phyloP scores from a whole-genome alignment of 1,140 invertebrate species.

The Brachionus manjavacas region DNA sequence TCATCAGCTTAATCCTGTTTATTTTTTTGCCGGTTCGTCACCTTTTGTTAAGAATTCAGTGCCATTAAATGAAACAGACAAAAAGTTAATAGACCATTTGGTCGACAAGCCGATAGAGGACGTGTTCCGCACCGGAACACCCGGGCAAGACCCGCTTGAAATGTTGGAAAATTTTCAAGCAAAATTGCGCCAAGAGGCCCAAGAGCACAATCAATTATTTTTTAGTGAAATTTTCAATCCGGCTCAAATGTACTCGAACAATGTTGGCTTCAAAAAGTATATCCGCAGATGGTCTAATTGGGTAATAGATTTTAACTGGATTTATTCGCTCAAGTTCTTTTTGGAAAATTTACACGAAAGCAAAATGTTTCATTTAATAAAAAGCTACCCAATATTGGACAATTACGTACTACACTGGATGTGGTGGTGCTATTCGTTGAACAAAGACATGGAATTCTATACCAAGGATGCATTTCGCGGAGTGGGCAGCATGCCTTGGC shows the following conservation, averaged over 20 bases:
- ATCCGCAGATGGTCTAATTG: slow-evolving; percentile 33
- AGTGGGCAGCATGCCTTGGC: slow-evolving; percentile 27
- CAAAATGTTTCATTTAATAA: slow-evolving; percentile 27
- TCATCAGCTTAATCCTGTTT: slow-evolving; percentile 40
- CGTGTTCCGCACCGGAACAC: background rate
- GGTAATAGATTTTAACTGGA: slow-evolving; percentile 39
- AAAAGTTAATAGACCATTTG: slow-evolving; percentile 1
- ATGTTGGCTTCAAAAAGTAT: slow-evolving; percentile 20
- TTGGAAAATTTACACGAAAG: background rate
- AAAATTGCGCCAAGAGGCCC: background rate
- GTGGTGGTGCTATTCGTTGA: slow-evolving; percentile 26
- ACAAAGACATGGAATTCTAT: slow-evolving; percentile 31
- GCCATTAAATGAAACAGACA: slow-evolving; percentile 9
- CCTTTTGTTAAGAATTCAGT: slow-evolving; percentile 28
- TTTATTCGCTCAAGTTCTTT: slow-evolving; percentile 27
- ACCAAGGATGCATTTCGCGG: slow-evolving; percentile 21
- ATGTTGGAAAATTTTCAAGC: slow-evolving; percentile 16
- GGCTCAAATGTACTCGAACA: background rate
- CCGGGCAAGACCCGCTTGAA: background rate
- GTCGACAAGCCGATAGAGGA: slow-evolving; percentile 8
- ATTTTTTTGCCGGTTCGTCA: slow-evolving; percentile 40
- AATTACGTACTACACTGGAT: slow-evolving; percentile 36
- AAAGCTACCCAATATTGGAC: slow-evolving; percentile 40
- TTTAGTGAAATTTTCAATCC: background rate
- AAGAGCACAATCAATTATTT: background rate